These are phyloP conservation scores for Ciona savignyi DNA, from an alignment of 23 tunicate genomes.

Conservation along the genomic window DNA sequence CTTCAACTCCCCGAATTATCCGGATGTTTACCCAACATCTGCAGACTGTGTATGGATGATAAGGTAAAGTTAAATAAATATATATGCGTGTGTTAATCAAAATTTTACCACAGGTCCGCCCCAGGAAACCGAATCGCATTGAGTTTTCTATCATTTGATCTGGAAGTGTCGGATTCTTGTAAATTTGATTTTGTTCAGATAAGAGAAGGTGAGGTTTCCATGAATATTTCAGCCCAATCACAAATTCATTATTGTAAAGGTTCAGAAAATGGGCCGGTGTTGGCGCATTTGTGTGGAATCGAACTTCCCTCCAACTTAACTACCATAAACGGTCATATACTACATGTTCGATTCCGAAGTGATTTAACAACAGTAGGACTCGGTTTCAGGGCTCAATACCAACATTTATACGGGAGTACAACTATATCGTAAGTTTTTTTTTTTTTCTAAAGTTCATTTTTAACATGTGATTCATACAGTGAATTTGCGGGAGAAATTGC, in stretches of 20 bases:
- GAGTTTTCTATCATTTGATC: conserved; percentile 48
- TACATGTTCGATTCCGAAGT: conserved; percentile 52
- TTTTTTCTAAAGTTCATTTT: not conserved
- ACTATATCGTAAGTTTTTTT: not conserved
- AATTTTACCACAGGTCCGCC: conserved; percentile 55
- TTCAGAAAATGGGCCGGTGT: too few species aligned
- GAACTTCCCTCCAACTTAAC: too few species aligned
- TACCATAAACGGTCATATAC: too few species aligned
- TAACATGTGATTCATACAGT: not conserved
- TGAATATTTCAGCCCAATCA: too few species aligned
- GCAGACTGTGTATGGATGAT: conserved; percentile 66
- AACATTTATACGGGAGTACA: too few species aligned
- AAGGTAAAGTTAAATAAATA: conserved; percentile 16
- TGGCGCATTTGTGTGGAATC: too few species aligned
- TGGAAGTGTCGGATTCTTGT: conserved; percentile 44
- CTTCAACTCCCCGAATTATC: conserved; percentile 87
- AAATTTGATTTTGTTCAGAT: conserved; percentile 70
- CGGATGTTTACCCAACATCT: conserved; percentile 58
- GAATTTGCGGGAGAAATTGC: too few species aligned
- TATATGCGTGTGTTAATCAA: too few species aligned
- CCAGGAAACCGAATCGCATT: conserved; percentile 89
- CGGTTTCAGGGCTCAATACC: conserved; percentile 83
- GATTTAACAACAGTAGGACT: conserved; percentile 28
- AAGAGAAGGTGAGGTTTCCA: conserved; percentile 98
- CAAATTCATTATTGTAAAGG: too few species aligned